Evolutionary conservation across 1,140 invertebrate species (phyloP), one percentile per base, ranked within the genome.

Genomic region (Myzus persicae): DNA sequence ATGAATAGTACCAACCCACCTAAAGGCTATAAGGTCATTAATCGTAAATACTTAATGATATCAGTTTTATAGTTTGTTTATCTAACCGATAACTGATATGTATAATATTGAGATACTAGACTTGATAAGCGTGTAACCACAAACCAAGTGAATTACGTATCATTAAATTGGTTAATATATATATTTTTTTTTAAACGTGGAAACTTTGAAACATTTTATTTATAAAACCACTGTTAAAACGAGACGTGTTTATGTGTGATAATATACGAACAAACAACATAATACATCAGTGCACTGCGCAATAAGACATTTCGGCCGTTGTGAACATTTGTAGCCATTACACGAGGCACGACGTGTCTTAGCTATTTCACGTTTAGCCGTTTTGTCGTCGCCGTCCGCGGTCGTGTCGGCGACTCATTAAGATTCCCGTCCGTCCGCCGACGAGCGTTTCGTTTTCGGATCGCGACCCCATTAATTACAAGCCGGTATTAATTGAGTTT

Each of bases 401-500:
- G 59, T 67, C 59, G 8, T 31, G 54, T 59, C 54, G 54, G 2
- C 26, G 54, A n/a, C 54, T 67, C 59, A 0, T 67, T 18, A n/a
- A 76, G 59, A 76, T 76, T 18, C 59, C 31, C 31, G 59, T n/a
- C 14, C 59, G 59, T 76, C 59, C 4, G 59, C 14, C 59, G 31
- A n/a, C 31, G 59, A n/a, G 31, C 59, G 59, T n/a, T n/a, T 18
- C 31, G 59, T n/a, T 76, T 67, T 76, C 59, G 31, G n/a, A 76
- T 76, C 54, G 26, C 54, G 9, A 31, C 31, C 14, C 59, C 31
- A 76, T 76, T 76, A n/a, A 76, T 76, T n/a, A 76, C n/a, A 31
- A n/a, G n/a, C n/a, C 59, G 31, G 59, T n/a, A 76, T 76, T n/a
- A 76, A 76, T 76, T n/a, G 59, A 76, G 59, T 76, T 76, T 76